Evolutionary conservation across 2,113 vertebrate genomes (phyloP).

Genomic region (Prochilodus magdalenae): DNA sequence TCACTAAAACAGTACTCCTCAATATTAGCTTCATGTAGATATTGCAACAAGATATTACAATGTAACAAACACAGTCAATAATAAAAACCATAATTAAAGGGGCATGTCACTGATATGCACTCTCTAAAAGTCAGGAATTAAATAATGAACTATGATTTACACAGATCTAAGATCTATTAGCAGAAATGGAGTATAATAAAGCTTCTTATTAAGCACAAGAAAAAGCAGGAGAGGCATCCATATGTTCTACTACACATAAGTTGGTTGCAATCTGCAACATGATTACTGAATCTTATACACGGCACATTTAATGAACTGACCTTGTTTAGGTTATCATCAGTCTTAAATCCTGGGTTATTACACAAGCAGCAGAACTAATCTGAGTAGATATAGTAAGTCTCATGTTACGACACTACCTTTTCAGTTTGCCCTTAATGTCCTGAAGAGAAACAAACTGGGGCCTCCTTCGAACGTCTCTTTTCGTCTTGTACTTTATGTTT

Average conservation of each 20-base stretch:
- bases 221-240: no score
- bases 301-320: no score
- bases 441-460: conserved; percentile 85
- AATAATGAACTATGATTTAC: no score
- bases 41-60: background rate
- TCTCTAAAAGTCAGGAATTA: no score
- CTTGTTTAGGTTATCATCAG: background rate
- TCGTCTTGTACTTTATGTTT: conserved; percentile 77
- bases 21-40: no score
- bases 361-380: background rate
- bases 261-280: no score
- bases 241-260: no score
- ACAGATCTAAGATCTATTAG: no score
- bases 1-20: conserved; percentile 34
- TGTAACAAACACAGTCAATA: background rate
- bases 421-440: conserved; percentile 78
- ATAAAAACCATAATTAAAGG: background rate
- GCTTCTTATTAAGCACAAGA: no score
- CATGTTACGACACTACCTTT: conserved; percentile 55
- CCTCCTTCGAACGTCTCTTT: conserved; percentile 81
- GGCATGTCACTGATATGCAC: no score
- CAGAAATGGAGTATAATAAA: no score
- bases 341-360: background rate
- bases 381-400: background rate
- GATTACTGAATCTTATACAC: no score